Evolutionary conservation across 2,888 invertebrate genomes (phyloP), one percentile per base, ranked within the genome.

Genomic region (Cremastobaeus sp.): DNA sequence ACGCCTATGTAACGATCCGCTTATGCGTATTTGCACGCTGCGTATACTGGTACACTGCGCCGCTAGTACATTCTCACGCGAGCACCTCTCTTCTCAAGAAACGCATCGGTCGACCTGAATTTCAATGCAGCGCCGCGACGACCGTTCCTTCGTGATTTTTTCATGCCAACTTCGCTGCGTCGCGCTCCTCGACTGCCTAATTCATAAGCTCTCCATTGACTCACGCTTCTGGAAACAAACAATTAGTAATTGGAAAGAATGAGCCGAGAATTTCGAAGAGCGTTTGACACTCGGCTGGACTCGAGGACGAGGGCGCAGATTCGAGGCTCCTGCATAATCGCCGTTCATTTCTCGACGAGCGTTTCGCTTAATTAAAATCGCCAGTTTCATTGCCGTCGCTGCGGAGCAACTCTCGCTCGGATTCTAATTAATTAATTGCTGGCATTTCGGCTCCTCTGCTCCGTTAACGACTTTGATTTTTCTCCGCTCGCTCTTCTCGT

Each of bases 41-140:
- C 54, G 43, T 45, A 64, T 21, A 34, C 9, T n/a, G n/a, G n/a
- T n/a, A 30, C 9, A 37, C 41, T 50, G 43, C 37, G 35, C 37
- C 50, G 11, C 57, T 54, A 54, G 54, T 70, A 54, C 72, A 66
- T 73, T 73, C 66, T 73, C 73, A 68, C 73, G 66, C 68, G 62
- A 72, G 54, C 66, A 54, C 32, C 62, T 52, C 64, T 50, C 52
- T 69, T 64, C 54, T 59, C 47, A 21, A 64, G 59, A 74, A 74
- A 73, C 37, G 52, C 72, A 41, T 43, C 43, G 34, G 25, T 8
- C 25, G 25, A 25, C 72, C 60, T 62, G 66, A 73, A 70, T 70
- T 70, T 62, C 70, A 70, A 62, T 62, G 54, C 30, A 14, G 18
- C 70, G 25, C 8, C 52, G 59, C 43, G 54, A 57, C 55, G 43